Percentiles rank a stretch among this genome's conserved stretches.
phyloP scores from a whole-genome alignment of 2,113 vertebrate species.

The Astur gentilis region DNA sequence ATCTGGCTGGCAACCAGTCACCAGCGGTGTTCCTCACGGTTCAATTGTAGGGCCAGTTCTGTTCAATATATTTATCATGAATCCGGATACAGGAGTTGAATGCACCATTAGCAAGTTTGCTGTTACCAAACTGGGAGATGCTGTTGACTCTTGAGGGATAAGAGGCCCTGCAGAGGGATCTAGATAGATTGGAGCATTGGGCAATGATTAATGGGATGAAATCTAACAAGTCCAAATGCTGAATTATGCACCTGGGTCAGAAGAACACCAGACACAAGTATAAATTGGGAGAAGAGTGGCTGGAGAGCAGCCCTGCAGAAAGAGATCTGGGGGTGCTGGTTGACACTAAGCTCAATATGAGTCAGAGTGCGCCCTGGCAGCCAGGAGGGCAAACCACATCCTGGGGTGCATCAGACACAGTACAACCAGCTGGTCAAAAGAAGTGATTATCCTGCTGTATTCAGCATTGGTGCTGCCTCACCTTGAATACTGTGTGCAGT shows the following conservation, averaged over 20 bases:
- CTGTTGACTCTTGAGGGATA: not conserved
- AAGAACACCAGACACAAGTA: not conserved
- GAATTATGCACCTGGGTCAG: not conserved
- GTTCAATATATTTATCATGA: not conserved
- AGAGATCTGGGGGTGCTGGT: not conserved
- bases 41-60: not conserved
- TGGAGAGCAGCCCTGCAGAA: not conserved
- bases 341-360: not conserved
- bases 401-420: not conserved
- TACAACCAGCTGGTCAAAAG: not conserved
- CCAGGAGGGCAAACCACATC: not conserved
- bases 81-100: not conserved
- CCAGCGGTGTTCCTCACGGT: not conserved
- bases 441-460: not conserved
- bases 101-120: not conserved
- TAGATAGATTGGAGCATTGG: not conserved
- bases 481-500: not conserved
- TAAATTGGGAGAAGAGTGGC: not conserved
- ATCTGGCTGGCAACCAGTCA: not conserved
- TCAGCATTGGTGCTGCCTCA: not conserved
- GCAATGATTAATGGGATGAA: not conserved
- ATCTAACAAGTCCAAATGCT: not conserved
- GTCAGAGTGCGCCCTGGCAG: not conserved
- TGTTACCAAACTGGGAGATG: not conserved
- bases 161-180: not conserved